Base-by-base conservation (phyloP, 2,113 vertebrate species). In the Donacobius atricapilla region DNA sequence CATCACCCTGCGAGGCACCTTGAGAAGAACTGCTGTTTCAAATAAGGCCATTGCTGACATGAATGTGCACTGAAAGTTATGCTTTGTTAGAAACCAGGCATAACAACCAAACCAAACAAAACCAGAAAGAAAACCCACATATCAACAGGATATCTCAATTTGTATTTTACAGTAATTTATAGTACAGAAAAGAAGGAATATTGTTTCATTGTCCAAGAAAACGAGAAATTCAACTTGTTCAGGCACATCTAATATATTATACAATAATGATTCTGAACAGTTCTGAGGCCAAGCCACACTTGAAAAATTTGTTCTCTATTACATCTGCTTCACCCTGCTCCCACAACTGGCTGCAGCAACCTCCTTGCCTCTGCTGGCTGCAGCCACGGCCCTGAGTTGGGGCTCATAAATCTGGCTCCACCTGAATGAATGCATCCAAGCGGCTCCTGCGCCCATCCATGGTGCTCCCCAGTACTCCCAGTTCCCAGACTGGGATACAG, bases 21-120 rank as follows among this genome's bases (percentile, higher is more conserved):
- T 77, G 79, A 95, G 92, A 97, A 94, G 90, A 95, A 91, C 15
- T 58, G 63, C 79, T 96, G 93, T 93, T 97, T 96, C 71, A 91
- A 97, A 96, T 89, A 85, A 95, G 87, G 83, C 75, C 83, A 48
- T 81, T 89, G 89, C 91, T 90, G 96, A 94, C 95, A 87, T 69
- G 79, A 92, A 79, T 72, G 75, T 79, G 87, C 78, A 85, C 79
- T 89, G 94, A 87, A 97, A 96, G 91, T 86, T 92, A 70, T 60
- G 72, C 58, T 85, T 42, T 73, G 53, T 76, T 69, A 92, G 93
- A 96, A 96, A 92, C 87, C 66, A 92, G 88, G 95, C 97, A 76
- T 85, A 54, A 92, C 94, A 97, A 94, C 93, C 94, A 93, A 94
- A 83, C 76, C 82, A 93, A 90, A 80, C 73, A 65, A 86, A 94